These are phyloP conservation scores for Lithophane semibrunnea DNA, from an alignment of 2,888 invertebrate species.

Conservation along the genomic window DNA sequence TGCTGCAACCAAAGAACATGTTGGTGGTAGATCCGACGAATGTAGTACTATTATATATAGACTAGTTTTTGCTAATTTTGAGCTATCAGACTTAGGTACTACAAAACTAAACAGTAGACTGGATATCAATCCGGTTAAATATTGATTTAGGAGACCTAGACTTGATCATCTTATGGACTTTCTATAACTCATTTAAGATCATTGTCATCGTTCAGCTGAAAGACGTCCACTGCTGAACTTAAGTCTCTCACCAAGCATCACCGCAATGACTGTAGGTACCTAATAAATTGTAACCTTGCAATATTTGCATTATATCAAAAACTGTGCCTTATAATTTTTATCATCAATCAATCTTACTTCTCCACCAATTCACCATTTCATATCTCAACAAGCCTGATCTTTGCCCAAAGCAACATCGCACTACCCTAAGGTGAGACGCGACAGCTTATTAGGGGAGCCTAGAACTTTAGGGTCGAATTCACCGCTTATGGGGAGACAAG, in stretches of 20 bases:
- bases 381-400: constrained; percentile 68
- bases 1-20: constrained; percentile 72
- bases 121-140: not conserved
- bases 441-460: constrained; percentile 89
- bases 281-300: not conserved
- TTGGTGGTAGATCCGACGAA: constrained; percentile 42
- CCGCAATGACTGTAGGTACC: not conserved
- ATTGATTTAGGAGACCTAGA: not conserved
- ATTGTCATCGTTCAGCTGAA: not conserved
- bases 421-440: constrained; percentile 87
- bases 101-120: too few relatives aligned
- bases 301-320: not conserved
- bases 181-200: not conserved
- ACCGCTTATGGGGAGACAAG: constrained; percentile 81
- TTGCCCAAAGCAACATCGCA: constrained; percentile 72
- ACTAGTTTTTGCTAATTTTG: not conserved
- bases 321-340: not conserved
- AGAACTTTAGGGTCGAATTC: constrained; percentile 88
- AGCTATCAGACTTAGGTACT: not conserved
- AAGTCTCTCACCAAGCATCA: not conserved
- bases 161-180: not conserved
- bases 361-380: constrained; percentile 30
- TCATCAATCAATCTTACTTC: constrained; percentile 14
- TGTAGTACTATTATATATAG: not conserved
- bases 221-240: too few relatives aligned